phyloP scores from a whole-genome alignment of 2,797 vertebrate genomes.

The Coluber constrictor region DNA sequence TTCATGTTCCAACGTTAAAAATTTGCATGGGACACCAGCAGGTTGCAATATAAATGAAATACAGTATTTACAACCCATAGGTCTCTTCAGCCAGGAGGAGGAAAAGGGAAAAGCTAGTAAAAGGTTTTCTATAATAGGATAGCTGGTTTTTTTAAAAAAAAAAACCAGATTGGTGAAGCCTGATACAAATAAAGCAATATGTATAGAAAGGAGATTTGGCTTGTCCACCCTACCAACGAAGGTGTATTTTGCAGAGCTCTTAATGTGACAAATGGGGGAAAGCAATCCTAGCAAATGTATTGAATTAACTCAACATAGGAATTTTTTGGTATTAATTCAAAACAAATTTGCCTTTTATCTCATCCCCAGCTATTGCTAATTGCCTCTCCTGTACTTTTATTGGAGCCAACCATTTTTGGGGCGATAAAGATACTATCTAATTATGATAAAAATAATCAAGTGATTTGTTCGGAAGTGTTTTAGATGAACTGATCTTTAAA shows the following conservation, averaged over 20 bases:
- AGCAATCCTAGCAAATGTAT: neutral
- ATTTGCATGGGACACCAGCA: neutral
- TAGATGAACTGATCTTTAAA: neutral
- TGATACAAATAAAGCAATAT: neutral
- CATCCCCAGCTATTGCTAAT: neutral
- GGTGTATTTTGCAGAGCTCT: neutral
- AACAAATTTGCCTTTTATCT: neutral
- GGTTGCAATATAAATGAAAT: neutral
- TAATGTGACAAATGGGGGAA: neutral
- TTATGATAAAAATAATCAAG: neutral
- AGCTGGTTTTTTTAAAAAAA: neutral
- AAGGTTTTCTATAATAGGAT: neutral
- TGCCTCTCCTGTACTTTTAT: neutral
- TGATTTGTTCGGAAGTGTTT: neutral
- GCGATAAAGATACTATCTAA: neutral
- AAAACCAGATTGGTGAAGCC: neutral
- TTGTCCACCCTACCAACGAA: neutral
- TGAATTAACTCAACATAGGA: neutral
- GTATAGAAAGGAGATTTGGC: neutral
- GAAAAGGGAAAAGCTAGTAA: neutral
- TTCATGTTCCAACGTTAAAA: neutral
- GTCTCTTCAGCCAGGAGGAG: neutral
- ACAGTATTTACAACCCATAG: neutral
- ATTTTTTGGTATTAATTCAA: neutral
- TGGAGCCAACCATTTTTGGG: neutral